Percentiles rank a stretch among this genome's conserved stretches.
These are phyloP conservation scores for Abrostola triplasia DNA, from an alignment of 2,888 invertebrate species.

Conservation along the genomic window DNA sequence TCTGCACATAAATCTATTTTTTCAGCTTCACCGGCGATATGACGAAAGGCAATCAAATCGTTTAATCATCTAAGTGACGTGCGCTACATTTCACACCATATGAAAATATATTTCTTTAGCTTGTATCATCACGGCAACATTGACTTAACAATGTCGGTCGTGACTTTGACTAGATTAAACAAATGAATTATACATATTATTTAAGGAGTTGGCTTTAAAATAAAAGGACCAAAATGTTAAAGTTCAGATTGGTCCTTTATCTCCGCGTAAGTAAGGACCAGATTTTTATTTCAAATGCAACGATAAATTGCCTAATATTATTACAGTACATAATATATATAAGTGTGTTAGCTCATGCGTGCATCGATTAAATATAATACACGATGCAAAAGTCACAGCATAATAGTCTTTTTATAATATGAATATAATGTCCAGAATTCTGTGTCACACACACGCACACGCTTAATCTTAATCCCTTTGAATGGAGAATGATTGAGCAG, in stretches of 20 bases:
- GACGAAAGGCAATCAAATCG: constrained; percentile 50
- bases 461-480: constrained; percentile 23
- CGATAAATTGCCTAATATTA: too few species aligned
- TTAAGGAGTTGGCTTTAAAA: too few species aligned
- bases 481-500: constrained; percentile 48
- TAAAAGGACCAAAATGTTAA: too few species aligned
- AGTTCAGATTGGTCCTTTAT: too few species aligned
- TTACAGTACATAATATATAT: too few species aligned
- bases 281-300: too few species aligned
- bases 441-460: constrained; percentile 27
- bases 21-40: constrained; percentile 24
- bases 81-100: constrained; percentile 45
- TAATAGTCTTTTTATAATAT: constrained; percentile 5
- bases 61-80: constrained; percentile 48
- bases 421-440: constrained; percentile 8
- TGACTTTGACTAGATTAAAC: too few species aligned
- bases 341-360: too few species aligned
- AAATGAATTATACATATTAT: too few species aligned
- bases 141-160: neutral
- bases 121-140: neutral
- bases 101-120: constrained; percentile 11
- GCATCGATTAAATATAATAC: neutral
- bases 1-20: constrained; percentile 45
- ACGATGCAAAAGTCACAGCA: neutral
- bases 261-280: too few species aligned